A percentile compares a stretch with the other conserved stretches of the same genome.
phyloP scores from a whole-genome alignment of 2,797 vertebrate species.

The Microtus agrestis region DNA sequence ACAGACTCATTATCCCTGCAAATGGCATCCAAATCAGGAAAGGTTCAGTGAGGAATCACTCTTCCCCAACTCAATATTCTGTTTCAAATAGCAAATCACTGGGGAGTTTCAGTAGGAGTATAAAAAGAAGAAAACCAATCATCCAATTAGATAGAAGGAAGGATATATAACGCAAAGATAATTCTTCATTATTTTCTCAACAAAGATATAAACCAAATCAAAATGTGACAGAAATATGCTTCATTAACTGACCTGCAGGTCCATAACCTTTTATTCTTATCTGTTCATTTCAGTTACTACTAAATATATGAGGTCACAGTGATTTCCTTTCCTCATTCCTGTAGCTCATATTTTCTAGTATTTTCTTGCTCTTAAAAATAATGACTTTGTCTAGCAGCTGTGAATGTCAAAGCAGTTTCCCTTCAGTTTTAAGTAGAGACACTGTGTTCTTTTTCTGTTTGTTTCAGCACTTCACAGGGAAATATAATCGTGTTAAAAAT shows the following conservation, averaged over 20 bases:
- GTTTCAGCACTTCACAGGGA: slow-evolving; percentile 58
- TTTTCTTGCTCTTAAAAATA: slow-evolving; percentile 69
- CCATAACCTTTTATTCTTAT: not conserved
- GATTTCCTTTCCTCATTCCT: slow-evolving; percentile 38
- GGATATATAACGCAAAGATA: not conserved
- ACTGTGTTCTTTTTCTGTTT: slow-evolving; percentile 66
- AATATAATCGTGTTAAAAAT: slow-evolving; percentile 78
- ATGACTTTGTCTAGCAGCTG: slow-evolving; percentile 67
- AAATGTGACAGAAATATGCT: slow-evolving; percentile 27
- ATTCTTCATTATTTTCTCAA: slow-evolving; percentile 24
- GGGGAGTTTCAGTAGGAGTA: slow-evolving; percentile 1
- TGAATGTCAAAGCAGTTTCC: slow-evolving; percentile 77
- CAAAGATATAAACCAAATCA: not conserved
- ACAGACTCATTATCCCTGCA: not conserved
- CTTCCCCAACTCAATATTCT: not conserved
- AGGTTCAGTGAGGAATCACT: not conserved
- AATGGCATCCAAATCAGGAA: not conserved
- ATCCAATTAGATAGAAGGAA: not conserved
- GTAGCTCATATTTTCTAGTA: slow-evolving; percentile 58
- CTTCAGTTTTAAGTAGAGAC: slow-evolving; percentile 67
- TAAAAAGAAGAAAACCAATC: not conserved
- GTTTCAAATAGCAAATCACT: slow-evolving; percentile 64
- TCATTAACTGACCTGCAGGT: not conserved
- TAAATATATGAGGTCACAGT: not conserved
- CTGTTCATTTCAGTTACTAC: slow-evolving; percentile 50